phyloP scores from a whole-genome alignment of 1,140 invertebrate genomes.

The Drosophila erecta region DNA sequence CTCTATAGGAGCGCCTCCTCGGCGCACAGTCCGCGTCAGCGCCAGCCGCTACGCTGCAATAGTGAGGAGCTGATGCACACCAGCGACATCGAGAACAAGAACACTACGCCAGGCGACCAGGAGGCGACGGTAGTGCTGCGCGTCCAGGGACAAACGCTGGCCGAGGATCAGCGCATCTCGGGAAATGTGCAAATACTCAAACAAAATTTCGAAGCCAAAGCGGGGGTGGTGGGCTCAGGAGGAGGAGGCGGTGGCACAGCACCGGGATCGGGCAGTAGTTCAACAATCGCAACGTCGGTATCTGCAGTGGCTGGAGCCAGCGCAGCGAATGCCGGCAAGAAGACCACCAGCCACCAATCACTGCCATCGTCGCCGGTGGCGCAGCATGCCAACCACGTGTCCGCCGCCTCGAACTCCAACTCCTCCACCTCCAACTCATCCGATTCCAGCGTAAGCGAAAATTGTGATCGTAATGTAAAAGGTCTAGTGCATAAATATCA shows the following conservation, averaged over 20 bases:
- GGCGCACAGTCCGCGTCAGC: constrained; percentile 55
- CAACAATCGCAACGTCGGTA: constrained; percentile 17
- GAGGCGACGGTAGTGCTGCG: constrained; percentile 54
- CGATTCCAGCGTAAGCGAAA: constrained; percentile 79
- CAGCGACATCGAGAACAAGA: constrained; percentile 82
- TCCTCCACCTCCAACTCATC: constrained; percentile 66
- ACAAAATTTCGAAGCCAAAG: constrained; percentile 94
- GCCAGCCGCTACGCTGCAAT: constrained; percentile 74
- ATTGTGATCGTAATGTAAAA: constrained; percentile 89
- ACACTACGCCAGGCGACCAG: constrained; percentile 52
- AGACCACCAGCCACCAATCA: constrained; percentile 75
- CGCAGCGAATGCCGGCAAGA: constrained; percentile 4
- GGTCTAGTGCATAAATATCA: constrained; percentile 91
- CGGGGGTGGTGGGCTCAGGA: constrained; percentile 76
- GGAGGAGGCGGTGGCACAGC: constrained; percentile 38
- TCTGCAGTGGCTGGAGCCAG: constrained; percentile 4
- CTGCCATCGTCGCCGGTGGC: constrained; percentile 83
- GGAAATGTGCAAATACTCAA: constrained; percentile 93
- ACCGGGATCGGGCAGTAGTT: constrained; percentile 73
- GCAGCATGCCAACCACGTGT: constrained; percentile 73
- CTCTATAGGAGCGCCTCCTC: constrained; percentile 74
- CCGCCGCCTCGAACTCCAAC: constrained; percentile 30
- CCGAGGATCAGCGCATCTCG: constrained; percentile 84
- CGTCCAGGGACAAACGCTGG: constrained; percentile 22
- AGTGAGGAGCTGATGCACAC: constrained; percentile 83